Conservation (phyloP, 2,888 invertebrate species). For the Petrolisthes cinctipes region DNA sequence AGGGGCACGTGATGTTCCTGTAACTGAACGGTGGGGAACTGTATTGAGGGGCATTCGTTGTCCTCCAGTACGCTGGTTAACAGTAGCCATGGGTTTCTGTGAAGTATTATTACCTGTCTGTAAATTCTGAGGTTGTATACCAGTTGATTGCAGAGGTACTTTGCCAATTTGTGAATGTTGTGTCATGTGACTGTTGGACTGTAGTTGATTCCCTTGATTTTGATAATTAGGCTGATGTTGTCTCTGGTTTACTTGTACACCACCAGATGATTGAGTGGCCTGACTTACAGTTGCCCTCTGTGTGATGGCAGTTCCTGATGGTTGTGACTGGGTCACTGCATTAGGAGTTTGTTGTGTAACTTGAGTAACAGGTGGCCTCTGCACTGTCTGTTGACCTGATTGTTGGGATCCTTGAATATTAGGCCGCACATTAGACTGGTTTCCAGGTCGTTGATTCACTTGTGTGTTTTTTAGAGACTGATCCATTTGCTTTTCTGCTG, state of each 20-base stretch:
- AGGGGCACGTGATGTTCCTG: neutral
- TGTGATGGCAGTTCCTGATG: neutral
- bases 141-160: neutral
- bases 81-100: neutral
- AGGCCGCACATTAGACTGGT: neutral
- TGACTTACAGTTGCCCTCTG: neutral
- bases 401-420: neutral
- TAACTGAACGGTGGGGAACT: neutral
- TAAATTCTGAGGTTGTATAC: neutral
- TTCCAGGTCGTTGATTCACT: neutral
- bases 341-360: neutral
- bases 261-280: conserved; percentile 7
- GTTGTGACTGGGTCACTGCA: neutral
- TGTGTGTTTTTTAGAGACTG: neutral
- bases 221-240: neutral
- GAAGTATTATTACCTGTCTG: conserved; percentile 1
- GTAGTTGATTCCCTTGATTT: conserved; percentile 18
- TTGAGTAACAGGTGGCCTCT: neutral
- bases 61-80: neutral
- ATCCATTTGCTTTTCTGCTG: neutral
- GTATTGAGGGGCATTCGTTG: neutral
- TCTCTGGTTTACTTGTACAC: conserved; percentile 10
- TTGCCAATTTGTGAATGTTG: neutral
- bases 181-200: conserved; percentile 4
- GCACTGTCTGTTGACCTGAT: neutral